phyloP scores from a whole-genome alignment of 2,113 vertebrate genomes.

The Archocentrus centrarchus region DNA sequence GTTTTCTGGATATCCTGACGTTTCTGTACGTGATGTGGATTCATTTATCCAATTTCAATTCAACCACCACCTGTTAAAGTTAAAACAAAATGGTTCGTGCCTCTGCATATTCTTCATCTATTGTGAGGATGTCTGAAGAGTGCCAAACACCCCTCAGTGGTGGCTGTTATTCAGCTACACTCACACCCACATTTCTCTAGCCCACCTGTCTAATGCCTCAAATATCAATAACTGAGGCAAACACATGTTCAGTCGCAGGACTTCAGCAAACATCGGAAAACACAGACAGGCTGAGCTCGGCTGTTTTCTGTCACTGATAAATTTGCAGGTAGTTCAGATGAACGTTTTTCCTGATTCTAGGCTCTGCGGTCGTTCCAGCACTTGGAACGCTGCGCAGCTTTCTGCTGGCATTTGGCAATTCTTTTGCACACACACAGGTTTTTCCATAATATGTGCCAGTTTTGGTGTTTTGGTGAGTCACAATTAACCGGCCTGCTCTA shows the following conservation, averaged over 20 bases:
- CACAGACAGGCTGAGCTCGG: not conserved
- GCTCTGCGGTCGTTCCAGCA: rapidly evolving
- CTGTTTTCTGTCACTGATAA: not conserved
- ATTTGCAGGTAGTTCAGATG: not conserved
- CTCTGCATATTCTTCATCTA: not conserved
- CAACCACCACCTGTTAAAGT: no score
- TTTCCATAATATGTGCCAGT: slow-evolving; percentile 40
- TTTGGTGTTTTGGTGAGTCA: slow-evolving; percentile 27
- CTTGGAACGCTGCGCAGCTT: slow-evolving; percentile 9
- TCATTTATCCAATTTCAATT: not conserved
- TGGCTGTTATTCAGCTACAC: not conserved
- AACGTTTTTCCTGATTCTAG: not conserved
- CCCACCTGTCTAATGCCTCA: not conserved
- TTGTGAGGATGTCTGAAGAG: not conserved
- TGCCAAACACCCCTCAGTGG: not conserved
- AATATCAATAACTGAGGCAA: not conserved
- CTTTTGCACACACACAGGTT: slow-evolving; percentile 22
- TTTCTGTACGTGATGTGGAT: not conserved
- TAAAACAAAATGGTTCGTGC: no score
- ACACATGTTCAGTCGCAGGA: not conserved
- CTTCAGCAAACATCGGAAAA: not conserved
- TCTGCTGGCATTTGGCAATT: slow-evolving; percentile 31
- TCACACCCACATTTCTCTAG: not conserved
- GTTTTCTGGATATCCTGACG: not conserved
- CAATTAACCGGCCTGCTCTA: slow-evolving; percentile 2